phyloP scores from a whole-genome alignment of 2,113 vertebrate genomes.

The Myocastor coypus region DNA sequence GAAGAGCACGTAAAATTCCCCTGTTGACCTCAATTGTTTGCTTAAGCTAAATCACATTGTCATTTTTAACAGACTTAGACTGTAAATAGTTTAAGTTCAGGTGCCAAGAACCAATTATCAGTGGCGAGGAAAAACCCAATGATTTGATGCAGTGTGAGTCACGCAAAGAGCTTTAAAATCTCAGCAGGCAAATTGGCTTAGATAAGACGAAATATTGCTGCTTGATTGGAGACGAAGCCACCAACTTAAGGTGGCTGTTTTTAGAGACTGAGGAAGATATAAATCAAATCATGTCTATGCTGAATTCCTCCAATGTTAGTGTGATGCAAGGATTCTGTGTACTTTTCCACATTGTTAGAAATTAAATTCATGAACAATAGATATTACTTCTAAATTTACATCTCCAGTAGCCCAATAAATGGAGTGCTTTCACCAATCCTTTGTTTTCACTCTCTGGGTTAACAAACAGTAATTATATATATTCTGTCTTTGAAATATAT shows the following conservation, averaged over 20 bases:
- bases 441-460: constrained; percentile 35
- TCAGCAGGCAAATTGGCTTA: constrained; percentile 57
- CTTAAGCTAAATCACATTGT: constrained; percentile 72
- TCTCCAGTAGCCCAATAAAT: not conserved
- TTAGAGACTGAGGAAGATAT: not conserved
- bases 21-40: constrained; percentile 64
- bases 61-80: constrained; percentile 70
- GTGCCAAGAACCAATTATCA: constrained; percentile 80
- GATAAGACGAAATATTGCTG: constrained; percentile 40
- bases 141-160: constrained; percentile 70
- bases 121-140: constrained; percentile 45
- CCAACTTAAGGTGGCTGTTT: constrained; percentile 26
- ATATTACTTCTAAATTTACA: not conserved
- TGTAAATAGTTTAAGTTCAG: constrained; percentile 72
- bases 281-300: constrained; percentile 25
- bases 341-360: not conserved
- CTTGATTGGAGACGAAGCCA: constrained; percentile 60
- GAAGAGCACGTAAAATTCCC: constrained; percentile 47
- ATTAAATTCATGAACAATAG: not conserved
- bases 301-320: constrained; percentile 23
- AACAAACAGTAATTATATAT: not conserved
- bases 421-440: not conserved
- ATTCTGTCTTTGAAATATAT: not conserved
- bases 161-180: not conserved
- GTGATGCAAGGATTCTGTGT: not conserved